Percentiles rank a stretch among this genome's conserved stretches.
phyloP scores from a whole-genome alignment of 92 coral and sea anemone species.

The Virgularia gustaviana region DNA sequence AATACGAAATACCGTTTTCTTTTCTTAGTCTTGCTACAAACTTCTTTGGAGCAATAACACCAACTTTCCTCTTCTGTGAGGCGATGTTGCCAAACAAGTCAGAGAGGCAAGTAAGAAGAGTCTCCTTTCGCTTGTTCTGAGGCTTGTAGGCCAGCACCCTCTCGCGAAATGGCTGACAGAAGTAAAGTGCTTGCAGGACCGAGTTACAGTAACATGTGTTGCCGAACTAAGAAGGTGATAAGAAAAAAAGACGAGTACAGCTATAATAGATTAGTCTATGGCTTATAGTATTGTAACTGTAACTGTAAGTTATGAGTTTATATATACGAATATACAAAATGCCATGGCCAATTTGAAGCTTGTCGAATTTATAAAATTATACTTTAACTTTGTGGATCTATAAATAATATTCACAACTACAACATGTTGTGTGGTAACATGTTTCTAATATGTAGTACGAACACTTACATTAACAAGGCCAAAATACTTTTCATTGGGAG shows the following conservation, averaged over 20 bases:
- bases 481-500: conserved; percentile 97
- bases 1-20: conserved; percentile 66
- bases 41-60: conserved; percentile 94
- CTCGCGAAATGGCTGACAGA: conserved; percentile 97
- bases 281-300: too few species aligned
- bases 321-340: too few species aligned
- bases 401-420: too few species aligned
- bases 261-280: too few species aligned
- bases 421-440: too few species aligned
- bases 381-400: too few species aligned
- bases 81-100: conserved; percentile 91
- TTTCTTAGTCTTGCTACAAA: conserved; percentile 93
- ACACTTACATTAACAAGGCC: conserved; percentile 91
- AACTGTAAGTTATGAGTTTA: too few species aligned
- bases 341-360: too few species aligned
- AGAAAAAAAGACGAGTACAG: too few species aligned
- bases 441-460: too few species aligned
- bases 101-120: conserved; percentile 84
- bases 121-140: conserved; percentile 83
- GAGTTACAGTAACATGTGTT: conserved; percentile 98
- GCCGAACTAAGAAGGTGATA: conserved; percentile 67
- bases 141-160: conserved; percentile 89
- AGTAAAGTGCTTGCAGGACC: conserved; percentile 92
- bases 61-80: conserved; percentile 95
- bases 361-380: too few species aligned